Evolutionary conservation across 2,888 invertebrate species (phyloP), one percentile per base, ranked within the genome.

Genomic region (Arenicola marina): DNA sequence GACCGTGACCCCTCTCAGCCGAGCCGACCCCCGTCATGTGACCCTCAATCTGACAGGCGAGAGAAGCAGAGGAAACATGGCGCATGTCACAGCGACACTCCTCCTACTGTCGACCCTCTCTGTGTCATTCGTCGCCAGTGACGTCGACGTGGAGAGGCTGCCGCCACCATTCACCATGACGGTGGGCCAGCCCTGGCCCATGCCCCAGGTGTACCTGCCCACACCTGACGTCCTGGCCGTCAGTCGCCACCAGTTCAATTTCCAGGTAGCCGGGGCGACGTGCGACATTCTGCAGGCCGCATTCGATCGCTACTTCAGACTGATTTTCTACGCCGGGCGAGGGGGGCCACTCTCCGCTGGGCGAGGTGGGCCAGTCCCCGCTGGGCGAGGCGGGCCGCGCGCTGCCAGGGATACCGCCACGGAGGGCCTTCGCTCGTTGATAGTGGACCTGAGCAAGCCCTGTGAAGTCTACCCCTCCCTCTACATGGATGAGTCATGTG

Each of bases 241-340:
- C 18, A 38, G 54, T 44, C 18, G 55, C 15, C 46, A 51, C 4
- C 60, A 34, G 7, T 79, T 79, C 61, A 29, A 67, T 28, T 73
- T 76, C 33, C 26, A 31, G 1, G 57, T 68, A 0, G 53, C 56
- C 1, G 82, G 82, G 24, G 70, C 85, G 56, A 82, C 80, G 2
- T 90, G 89, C 73, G 84, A 86, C 55, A 58, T 88, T 45, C 73
- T 89, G 18, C 80, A 85, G 33, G 81, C 85, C 28, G 89, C 89
- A 0, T 75, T 88, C 24, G 73, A 75, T 33, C 83, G 89, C 11
- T 89, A 89, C 72, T 80, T 79, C 62, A 74, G 78, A 3, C 80
- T 86, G 18, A 86, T 88, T 48, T 81, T 48, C 38, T 48, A 48
- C 26, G 7, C 48, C 48, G 26, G 48, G 48, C 15, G 26, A 7